Conservation (phyloP, 2,888 invertebrate species). For the Lithophane semibrunnea region DNA sequence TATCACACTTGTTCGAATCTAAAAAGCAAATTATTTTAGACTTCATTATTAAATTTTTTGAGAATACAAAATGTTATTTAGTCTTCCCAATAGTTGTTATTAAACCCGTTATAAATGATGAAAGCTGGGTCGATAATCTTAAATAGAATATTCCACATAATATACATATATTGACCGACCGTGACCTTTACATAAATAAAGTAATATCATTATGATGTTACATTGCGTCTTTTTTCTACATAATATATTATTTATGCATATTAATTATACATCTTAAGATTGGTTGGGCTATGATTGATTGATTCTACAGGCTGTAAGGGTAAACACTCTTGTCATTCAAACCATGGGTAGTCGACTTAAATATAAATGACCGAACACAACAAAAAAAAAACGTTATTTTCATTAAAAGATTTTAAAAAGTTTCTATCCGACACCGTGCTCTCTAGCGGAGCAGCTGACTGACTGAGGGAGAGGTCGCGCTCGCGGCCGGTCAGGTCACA, state of each 20-base stretch:
- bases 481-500: no score
- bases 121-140: background rate
- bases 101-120: slow-evolving; percentile 19
- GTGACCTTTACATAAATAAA: slow-evolving; percentile 33
- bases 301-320: no score
- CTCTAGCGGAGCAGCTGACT: no score
- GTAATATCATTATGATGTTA: slow-evolving; percentile 11
- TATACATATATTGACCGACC: slow-evolving; percentile 33
- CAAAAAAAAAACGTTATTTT: no score
- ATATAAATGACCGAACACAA: no score
- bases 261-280: background rate
- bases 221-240: background rate
- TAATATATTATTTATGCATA: background rate
- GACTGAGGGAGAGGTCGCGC: no score
- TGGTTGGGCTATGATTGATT: background rate
- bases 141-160: slow-evolving; percentile 24
- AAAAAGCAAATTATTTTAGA: slow-evolving; percentile 1
- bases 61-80: slow-evolving; percentile 17
- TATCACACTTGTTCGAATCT: slow-evolving; percentile 1
- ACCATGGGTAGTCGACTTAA: no score
- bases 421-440: no score
- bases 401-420: no score
- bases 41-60: background rate
- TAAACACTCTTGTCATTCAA: no score
- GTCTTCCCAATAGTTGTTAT: background rate